Evolutionary conservation across 2,113 vertebrate species (phyloP).

Genomic region (Neolamprologus longior): DNA sequence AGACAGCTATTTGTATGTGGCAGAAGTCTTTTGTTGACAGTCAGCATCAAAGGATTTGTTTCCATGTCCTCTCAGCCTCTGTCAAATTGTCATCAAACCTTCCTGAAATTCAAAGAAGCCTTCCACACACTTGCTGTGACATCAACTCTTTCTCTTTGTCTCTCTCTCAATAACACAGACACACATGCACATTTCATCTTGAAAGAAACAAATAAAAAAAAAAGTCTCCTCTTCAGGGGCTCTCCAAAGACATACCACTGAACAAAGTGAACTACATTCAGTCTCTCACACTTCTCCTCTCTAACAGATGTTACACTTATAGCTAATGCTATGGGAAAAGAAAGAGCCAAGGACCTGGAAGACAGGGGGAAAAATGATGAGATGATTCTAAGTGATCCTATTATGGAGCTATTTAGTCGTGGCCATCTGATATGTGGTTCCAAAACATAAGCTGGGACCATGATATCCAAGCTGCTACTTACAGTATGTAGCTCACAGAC

Average conservation of each 20-base stretch:
- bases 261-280: constrained; percentile 38
- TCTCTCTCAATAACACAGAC: constrained; percentile 30
- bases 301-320: neutral
- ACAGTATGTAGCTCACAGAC: neutral
- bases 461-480: neutral
- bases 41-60: constrained; percentile 51
- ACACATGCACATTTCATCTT: constrained; percentile 30
- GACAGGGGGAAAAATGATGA: neutral
- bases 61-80: constrained; percentile 40
- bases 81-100: constrained; percentile 57
- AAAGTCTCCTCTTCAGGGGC: neutral
- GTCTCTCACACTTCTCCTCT: constrained; percentile 1
- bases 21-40: constrained; percentile 48
- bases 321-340: neutral
- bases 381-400: constrained; percentile 2
- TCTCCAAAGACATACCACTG: constrained; percentile 29
- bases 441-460: constrained; percentile 4
- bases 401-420: constrained; percentile 15
- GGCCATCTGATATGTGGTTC: constrained; percentile 12
- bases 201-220: neutral
- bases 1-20: constrained; percentile 47
- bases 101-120: constrained; percentile 48
- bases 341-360: neutral
- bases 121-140: constrained; percentile 26
- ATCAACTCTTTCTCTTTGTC: constrained; percentile 29